Conservation (phyloP, 2,797 vertebrate genomes). For the Lithobates pipiens region DNA sequence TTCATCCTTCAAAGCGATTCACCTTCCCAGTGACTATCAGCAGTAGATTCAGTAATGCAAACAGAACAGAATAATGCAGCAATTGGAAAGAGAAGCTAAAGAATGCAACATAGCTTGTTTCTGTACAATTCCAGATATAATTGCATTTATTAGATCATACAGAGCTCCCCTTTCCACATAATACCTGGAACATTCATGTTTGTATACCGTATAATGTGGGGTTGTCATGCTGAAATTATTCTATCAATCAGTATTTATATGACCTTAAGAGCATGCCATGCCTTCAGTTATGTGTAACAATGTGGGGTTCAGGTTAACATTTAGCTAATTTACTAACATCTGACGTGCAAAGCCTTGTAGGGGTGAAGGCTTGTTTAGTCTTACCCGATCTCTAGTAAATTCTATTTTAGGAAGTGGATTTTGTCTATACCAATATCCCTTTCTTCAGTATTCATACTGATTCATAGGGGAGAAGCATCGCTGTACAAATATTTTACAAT, state of each 20-base stretch:
- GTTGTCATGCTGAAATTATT: background rate
- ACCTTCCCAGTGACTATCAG: slow-evolving; percentile 46
- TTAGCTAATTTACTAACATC: no score
- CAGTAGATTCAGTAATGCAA: slow-evolving; percentile 47
- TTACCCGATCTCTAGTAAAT: no score
- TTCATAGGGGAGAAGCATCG: no score
- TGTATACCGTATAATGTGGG: background rate
- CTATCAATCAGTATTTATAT: background rate
- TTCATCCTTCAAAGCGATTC: slow-evolving; percentile 57
- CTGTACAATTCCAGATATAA: background rate
- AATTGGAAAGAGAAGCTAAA: background rate
- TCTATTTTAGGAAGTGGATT: no score
- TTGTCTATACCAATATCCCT: no score
- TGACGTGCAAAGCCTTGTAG: no score
- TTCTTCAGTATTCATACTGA: no score
- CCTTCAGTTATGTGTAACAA: no score
- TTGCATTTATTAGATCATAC: background rate
- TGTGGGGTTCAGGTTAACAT: no score
- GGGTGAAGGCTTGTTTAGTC: no score
- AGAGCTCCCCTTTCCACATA: background rate
- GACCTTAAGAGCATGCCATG: background rate
- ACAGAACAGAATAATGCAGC: slow-evolving; percentile 17
- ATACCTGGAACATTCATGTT: background rate
- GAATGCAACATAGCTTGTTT: slow-evolving; percentile 1
- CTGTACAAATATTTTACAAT: no score